phyloP scores from a whole-genome alignment of 1,140 invertebrate species.

The Drosophila repleta region DNA sequence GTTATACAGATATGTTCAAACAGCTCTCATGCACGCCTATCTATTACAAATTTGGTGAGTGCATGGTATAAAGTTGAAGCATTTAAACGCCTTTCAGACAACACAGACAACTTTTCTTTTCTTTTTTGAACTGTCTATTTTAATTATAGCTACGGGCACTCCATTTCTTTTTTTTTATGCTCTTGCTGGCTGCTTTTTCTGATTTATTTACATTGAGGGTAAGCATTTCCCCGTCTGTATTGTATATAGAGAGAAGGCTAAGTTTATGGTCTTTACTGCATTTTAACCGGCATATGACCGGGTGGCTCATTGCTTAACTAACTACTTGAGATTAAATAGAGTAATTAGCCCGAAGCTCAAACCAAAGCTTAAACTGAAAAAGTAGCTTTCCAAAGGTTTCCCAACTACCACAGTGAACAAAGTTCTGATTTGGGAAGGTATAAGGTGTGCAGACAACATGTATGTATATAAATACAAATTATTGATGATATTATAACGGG shows the following conservation, averaged over 20 bases:
- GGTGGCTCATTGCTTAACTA: constrained; percentile 64
- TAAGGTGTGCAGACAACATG: too few relatives aligned
- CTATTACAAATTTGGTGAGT: constrained; percentile 21
- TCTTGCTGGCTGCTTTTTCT: constrained; percentile 26
- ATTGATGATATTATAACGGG: too few relatives aligned
- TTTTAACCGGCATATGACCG: constrained; percentile 34
- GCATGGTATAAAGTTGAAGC: constrained; percentile 9
- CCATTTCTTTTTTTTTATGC: constrained; percentile 28
- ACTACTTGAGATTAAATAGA: constrained; percentile 66
- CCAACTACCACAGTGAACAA: not conserved
- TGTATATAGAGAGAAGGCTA: constrained; percentile 4
- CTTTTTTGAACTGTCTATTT: constrained; percentile 33
- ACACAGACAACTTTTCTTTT: constrained; percentile 36
- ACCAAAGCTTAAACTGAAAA: constrained; percentile 32
- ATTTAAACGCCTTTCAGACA: constrained; percentile 26
- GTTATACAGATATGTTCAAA: not conserved
- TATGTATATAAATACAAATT: too few relatives aligned
- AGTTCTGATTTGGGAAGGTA: not conserved
- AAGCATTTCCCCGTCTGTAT: constrained; percentile 29
- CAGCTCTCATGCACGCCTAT: constrained; percentile 4
- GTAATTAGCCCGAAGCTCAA: constrained; percentile 67
- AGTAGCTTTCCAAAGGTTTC: not conserved
- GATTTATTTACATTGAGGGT: constrained; percentile 37
- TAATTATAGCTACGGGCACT: constrained; percentile 43
- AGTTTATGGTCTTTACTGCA: constrained; percentile 54